Percentiles rank a stretch among this genome's conserved stretches.
Conservation (phyloP, 1,140 invertebrate species). For the Drosophila lacertosa region DNA sequence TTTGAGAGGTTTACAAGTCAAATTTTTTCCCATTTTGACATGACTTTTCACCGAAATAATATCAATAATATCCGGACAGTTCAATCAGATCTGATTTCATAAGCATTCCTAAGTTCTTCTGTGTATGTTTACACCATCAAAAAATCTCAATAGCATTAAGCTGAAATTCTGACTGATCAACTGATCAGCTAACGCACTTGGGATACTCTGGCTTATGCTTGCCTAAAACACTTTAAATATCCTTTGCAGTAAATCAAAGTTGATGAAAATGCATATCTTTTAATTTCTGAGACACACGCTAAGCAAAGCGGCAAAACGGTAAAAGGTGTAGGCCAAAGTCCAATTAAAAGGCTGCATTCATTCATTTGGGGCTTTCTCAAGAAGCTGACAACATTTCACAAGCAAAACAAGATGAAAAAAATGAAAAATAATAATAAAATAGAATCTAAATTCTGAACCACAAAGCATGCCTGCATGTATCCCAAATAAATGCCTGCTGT, state of each 20-base stretch:
- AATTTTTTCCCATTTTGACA: no score
- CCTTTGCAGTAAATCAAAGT: background rate
- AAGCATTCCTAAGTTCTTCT: no score
- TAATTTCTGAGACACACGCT: conserved; percentile 1
- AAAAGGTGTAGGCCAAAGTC: conserved; percentile 19
- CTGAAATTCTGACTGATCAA: no score
- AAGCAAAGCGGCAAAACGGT: background rate
- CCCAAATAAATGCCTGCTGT: conserved; percentile 58
- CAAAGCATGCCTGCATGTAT: conserved; percentile 35
- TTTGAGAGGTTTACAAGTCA: no score
- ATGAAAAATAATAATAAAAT: conserved; percentile 29
- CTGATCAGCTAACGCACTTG: no score
- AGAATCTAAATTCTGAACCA: conserved; percentile 34
- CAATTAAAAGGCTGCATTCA: conserved; percentile 38
- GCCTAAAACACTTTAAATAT: background rate
- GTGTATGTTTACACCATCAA: no score
- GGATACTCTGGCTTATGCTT: background rate
- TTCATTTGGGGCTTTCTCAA: conserved; percentile 31
- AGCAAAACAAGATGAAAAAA: conserved; percentile 19
- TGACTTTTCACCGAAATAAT: no score
- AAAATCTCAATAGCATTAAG: no score
- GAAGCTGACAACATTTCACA: conserved; percentile 31
- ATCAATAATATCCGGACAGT: no score
- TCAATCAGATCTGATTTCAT: no score
- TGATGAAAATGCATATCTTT: background rate